Evolutionary conservation across 2,113 vertebrate genomes (phyloP), one percentile per base, ranked within the genome.

Genomic region (Gobius niger): DNA sequence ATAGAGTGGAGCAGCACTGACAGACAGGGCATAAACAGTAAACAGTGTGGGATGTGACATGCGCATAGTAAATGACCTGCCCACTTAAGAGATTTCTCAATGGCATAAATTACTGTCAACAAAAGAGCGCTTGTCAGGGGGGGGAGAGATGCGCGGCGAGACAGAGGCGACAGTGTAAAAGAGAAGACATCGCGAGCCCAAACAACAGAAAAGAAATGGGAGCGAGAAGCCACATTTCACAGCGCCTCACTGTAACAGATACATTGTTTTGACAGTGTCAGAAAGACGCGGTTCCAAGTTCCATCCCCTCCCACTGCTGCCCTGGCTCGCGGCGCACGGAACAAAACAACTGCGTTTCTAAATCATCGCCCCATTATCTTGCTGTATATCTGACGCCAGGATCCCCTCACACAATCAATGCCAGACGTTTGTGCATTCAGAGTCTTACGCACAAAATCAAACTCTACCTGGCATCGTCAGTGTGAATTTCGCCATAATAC

Each of bases 211-310:
- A 69, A 41, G 41, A 67, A 75, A 9, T 46, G 41, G 19, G 49
- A 41, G 9, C 10, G 11, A 34, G 63, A 65, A 34, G 9, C 16
- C 46, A 71, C 70, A 87, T 77, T 59, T 77, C 78, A 80, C 62
- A 14, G 0, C 54, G 7, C 14, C 60, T 72, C 72, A 56, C 65
- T 68, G 56, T 69, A 72, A 60, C 41, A 65, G 62, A 89, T 70
- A 65, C 70, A 64, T 73, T 83, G 80, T 83, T 85, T 83, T 82
- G 80, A 86, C 76, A 72, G 49, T 34, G 46, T 81, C 63, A 67
- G 64, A 80, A 13, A 46, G 60, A 54, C 42, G 8, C 10, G 11
- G 52, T 34, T 57, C 73, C 56, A 81, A 77, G 65, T 67, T 81
- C 52, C 76, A 68, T 62, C 63, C 24, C 13, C 61, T 74, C 68